These are phyloP conservation scores for Andricus quercusramuli DNA, from an alignment of 2,888 invertebrate genomes.

Conservation along the genomic window DNA sequence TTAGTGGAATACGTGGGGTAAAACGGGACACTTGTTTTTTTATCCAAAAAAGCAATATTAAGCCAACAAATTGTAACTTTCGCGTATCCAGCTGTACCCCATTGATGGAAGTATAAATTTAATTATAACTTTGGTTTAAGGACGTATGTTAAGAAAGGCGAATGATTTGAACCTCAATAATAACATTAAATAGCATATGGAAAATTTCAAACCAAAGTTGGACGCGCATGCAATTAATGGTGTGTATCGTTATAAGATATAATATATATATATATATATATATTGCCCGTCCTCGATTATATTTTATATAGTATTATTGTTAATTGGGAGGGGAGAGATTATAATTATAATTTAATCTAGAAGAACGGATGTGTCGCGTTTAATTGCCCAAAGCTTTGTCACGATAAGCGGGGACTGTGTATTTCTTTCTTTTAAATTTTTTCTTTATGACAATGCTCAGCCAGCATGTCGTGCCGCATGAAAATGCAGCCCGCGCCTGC, in stretches of 20 bases:
- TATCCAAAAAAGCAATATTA: too few species aligned
- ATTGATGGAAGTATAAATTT: neutral
- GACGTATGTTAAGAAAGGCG: neutral
- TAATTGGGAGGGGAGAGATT: neutral
- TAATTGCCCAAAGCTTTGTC: slow-evolving; percentile 58
- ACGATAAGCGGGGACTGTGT: slow-evolving; percentile 45
- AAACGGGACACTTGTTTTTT: too few species aligned
- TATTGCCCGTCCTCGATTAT: too few species aligned
- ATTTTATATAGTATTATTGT: neutral
- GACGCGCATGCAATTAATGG: slow-evolving; percentile 29
- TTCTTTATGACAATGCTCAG: slow-evolving; percentile 45
- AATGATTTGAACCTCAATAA: slow-evolving; percentile 20
- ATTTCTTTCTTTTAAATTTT: slow-evolving; percentile 18
- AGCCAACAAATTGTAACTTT: too few species aligned
- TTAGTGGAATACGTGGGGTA: too few species aligned
- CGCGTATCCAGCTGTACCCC: too few species aligned
- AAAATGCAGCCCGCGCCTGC: slow-evolving; percentile 55
- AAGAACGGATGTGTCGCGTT: slow-evolving; percentile 38
- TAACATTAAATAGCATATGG: slow-evolving; percentile 5
- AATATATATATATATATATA: too few species aligned
- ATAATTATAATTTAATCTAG: neutral
- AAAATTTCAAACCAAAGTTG: slow-evolving; percentile 14
- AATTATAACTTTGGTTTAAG: slow-evolving; percentile 3
- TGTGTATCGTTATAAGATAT: slow-evolving; percentile 27
- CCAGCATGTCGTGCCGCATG: slow-evolving; percentile 53